Percentiles rank a stretch among this genome's conserved stretches.
Conservation (phyloP, 2,113 vertebrate genomes). For the Brachypodius melanocephalos region DNA sequence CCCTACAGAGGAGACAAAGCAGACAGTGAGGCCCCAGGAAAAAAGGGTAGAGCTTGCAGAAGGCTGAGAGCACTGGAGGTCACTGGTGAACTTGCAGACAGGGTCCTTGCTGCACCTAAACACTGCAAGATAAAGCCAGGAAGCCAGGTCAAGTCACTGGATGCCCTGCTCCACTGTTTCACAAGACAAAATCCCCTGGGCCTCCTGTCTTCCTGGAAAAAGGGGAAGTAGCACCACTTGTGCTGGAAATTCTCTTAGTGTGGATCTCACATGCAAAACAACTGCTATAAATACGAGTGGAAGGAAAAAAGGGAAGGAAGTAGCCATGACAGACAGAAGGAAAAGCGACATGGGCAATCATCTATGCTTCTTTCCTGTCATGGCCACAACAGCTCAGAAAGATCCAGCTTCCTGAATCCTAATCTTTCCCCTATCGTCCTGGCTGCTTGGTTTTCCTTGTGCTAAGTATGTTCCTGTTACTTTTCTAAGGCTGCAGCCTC, state of each 20-base stretch:
- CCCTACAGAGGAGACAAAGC: neutral
- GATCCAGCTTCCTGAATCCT: neutral
- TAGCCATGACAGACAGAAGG: neutral
- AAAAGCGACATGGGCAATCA: neutral
- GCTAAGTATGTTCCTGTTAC: neutral
- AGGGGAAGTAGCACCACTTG: constrained; percentile 33
- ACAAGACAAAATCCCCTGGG: neutral
- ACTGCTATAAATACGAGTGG: constrained; percentile 44
- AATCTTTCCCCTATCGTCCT: neutral
- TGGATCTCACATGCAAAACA: constrained; percentile 26
- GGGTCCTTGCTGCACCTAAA: neutral
- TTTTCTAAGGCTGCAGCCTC: neutral
- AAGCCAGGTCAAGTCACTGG: neutral
- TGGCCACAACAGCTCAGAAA: neutral
- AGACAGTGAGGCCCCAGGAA: neutral
- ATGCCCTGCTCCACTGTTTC: neutral
- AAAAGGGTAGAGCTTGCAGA: neutral
- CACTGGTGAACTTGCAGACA: neutral
- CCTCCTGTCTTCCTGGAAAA: neutral
- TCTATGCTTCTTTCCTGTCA: neutral
- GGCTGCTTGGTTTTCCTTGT: neutral
- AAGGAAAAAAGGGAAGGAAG: constrained; percentile 46
- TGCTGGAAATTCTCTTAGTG: constrained; percentile 56
- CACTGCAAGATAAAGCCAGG: neutral
- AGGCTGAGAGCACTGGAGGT: neutral